Evolutionary conservation across 2,113 vertebrate genomes (phyloP).

Genomic region (Melanotaenia duboulayi): DNA sequence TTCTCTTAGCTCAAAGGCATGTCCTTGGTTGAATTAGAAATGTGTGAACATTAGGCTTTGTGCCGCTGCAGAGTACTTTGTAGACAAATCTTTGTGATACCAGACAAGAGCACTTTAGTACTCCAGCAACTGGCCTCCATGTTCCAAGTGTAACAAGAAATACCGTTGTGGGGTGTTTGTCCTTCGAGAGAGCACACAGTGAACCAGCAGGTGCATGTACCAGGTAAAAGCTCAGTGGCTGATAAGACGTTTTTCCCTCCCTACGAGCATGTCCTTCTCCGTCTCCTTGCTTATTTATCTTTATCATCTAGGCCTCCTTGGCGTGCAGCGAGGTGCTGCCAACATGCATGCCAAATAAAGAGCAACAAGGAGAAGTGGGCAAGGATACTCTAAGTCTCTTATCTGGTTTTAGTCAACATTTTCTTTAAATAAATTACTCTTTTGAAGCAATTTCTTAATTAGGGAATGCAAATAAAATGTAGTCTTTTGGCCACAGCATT

Average conservation of each 20-base stretch:
- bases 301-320: slow-evolving; percentile 53
- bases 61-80: slow-evolving; percentile 31
- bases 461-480: slow-evolving; percentile 12
- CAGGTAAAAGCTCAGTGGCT: slow-evolving; percentile 60
- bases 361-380: slow-evolving; percentile 33
- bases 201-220: slow-evolving; percentile 68
- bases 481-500: slow-evolving; percentile 9
- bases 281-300: slow-evolving; percentile 22
- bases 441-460: slow-evolving; percentile 58
- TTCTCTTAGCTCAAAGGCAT: neutral
- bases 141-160: slow-evolving; percentile 49
- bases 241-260: slow-evolving; percentile 36
- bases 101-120: slow-evolving; percentile 48
- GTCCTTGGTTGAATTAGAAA: slow-evolving; percentile 40
- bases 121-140: slow-evolving; percentile 38
- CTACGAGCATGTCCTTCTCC: slow-evolving; percentile 24
- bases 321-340: slow-evolving; percentile 46
- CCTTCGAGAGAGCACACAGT: slow-evolving; percentile 30
- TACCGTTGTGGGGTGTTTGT: slow-evolving; percentile 35
- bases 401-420: slow-evolving; percentile 52
- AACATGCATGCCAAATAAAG: slow-evolving; percentile 55
- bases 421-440: slow-evolving; percentile 40
- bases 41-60: slow-evolving; percentile 31
- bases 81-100: slow-evolving; percentile 36
- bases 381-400: slow-evolving; percentile 47